These are phyloP conservation scores for Pogona vitticeps DNA, from an alignment of 2,113 vertebrate species.

Conservation along the genomic window DNA sequence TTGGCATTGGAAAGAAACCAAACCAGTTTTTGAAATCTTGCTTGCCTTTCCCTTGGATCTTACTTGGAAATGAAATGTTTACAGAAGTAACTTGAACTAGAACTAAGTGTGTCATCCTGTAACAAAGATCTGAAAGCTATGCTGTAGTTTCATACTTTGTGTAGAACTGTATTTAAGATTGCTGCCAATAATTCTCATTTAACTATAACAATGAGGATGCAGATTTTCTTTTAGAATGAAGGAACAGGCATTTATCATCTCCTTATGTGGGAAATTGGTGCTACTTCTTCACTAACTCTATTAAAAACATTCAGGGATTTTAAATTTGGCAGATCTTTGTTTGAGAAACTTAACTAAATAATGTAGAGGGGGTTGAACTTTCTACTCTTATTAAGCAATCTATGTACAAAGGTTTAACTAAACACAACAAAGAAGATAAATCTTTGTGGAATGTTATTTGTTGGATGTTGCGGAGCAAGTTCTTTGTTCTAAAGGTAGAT, in stretches of 20 bases:
- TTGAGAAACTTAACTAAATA: not conserved
- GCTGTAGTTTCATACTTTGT: too few species aligned
- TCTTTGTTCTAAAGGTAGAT: not conserved
- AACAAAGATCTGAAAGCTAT: too few species aligned
- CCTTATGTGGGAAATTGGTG: not conserved
- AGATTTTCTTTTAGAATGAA: not conserved
- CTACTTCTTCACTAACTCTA: not conserved
- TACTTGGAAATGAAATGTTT: not conserved
- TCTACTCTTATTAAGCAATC: not conserved
- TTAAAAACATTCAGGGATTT: not conserved
- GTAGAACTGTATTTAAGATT: not conserved
- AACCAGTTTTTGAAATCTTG: not conserved
- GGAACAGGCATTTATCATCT: not conserved
- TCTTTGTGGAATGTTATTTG: not conserved
- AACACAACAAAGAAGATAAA: not conserved
- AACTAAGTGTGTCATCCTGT: too few species aligned
- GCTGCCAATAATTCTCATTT: not conserved
- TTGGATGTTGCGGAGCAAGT: not conserved
- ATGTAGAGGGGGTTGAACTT: not conserved
- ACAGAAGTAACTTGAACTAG: not conserved
- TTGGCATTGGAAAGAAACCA: not conserved
- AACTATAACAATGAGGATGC: not conserved
- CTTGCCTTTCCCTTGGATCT: not conserved
- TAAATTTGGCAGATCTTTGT: not conserved
- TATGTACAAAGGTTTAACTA: not conserved